A percentile compares a stretch with the other conserved stretches of the same genome.
Conservation (phyloP, 2,797 vertebrate species). For the Syngnathus acus region DNA sequence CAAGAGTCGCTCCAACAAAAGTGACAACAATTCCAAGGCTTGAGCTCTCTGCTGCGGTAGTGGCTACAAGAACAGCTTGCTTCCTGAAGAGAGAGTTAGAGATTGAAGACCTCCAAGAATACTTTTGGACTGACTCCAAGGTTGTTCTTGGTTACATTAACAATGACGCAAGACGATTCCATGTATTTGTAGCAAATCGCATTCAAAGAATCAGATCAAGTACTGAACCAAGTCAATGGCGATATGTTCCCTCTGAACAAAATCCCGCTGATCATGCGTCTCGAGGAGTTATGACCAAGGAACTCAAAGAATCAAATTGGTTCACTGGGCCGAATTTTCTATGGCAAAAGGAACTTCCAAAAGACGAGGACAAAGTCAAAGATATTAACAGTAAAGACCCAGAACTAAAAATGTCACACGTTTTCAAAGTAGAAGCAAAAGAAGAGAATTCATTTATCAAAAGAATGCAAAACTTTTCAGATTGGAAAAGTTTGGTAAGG, state of each 20-base stretch:
- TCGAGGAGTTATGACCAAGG: not conserved
- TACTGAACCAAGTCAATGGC: conserved; percentile 11
- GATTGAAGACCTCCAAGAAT: not conserved
- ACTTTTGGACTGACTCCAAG: not conserved
- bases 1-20: conserved; percentile 5
- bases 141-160: no score
- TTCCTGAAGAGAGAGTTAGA: not conserved
- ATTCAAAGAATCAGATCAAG: not conserved
- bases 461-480: no score
- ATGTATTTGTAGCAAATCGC: conserved; percentile 13
- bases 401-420: no score
- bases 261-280: conserved; percentile 5
- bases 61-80: no score
- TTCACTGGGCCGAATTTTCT: no score
- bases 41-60: not conserved
- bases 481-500: no score
- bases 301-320: not conserved
- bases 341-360: no score
- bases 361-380: no score
- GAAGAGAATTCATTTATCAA: no score
- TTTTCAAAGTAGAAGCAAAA: no score
- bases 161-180: not conserved
- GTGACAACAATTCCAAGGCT: conserved; percentile 13
- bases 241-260: conserved; percentile 1
- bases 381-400: no score